A percentile compares a stretch with the other conserved stretches of the same genome.
These are phyloP conservation scores for Sphenopsis melanotis DNA, from an alignment of 2,797 vertebrate species.

Conservation along the genomic window DNA sequence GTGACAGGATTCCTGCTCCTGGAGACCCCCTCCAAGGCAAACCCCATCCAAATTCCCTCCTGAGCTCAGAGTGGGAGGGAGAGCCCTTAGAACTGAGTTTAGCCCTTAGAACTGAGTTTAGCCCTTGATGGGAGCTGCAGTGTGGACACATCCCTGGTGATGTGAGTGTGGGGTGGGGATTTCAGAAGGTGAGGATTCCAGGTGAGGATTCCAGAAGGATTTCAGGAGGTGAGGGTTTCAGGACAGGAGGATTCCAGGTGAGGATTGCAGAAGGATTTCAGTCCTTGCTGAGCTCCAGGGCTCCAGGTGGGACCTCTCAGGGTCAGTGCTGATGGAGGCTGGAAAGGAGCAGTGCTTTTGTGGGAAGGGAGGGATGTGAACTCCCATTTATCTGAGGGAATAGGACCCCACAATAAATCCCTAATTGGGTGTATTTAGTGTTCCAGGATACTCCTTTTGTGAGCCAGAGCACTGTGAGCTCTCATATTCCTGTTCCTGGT, in stretches of 20 bases:
- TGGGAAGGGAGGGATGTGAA: not conserved
- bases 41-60: not conserved
- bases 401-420: too few relatives aligned
- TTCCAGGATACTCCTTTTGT: rapidly evolving
- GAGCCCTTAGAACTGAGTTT: rapidly evolving
- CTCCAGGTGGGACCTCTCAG: not conserved
- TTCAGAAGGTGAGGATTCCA: too few relatives aligned
- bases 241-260: too few relatives aligned
- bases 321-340: not conserved
- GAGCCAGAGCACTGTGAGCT: not conserved
- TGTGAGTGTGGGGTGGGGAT: not conserved
- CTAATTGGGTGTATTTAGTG: not conserved
- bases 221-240: too few relatives aligned
- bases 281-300: not conserved
- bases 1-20: not conserved
- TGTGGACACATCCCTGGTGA: rapidly evolving
- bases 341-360: not conserved
- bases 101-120: rapidly evolving
- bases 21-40: not conserved
- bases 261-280: too few relatives aligned
- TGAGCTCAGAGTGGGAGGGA: rapidly evolving
- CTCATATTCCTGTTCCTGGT: not conserved
- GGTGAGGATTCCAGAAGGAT: too few relatives aligned
- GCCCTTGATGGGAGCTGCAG: not conserved
- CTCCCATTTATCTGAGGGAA: not conserved